Conservation (phyloP, 1,140 invertebrate species). For the Heliothis subflexa region DNA sequence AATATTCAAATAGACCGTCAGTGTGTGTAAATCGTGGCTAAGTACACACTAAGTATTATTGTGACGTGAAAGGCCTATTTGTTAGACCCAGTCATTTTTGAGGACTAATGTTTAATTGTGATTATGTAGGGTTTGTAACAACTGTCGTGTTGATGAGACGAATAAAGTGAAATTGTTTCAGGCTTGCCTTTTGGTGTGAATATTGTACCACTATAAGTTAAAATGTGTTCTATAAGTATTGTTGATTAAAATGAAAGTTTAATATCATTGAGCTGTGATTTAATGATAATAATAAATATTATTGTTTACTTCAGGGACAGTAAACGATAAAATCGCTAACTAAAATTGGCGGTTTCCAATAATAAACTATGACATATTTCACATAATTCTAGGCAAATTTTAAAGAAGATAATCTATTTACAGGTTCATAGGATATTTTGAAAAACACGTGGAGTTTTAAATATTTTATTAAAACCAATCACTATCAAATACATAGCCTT, state of each 20-base stretch:
- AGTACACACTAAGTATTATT: conserved; percentile 30
- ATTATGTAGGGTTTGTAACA: neutral
- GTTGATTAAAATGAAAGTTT: too few relatives aligned
- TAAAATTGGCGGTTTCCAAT: too few relatives aligned
- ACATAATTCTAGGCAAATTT: too few relatives aligned
- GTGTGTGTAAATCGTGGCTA: conserved; percentile 22
- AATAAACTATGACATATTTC: too few relatives aligned
- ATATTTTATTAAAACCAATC: conserved; percentile 49
- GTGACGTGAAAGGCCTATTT: conserved; percentile 17
- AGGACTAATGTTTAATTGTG: neutral
- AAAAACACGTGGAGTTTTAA: conserved; percentile 12
- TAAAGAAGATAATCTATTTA: neutral
- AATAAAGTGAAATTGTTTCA: too few relatives aligned
- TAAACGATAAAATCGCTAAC: too few relatives aligned
- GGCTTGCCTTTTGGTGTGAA: neutral
- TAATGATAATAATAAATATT: too few relatives aligned
- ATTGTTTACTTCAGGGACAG: too few relatives aligned
- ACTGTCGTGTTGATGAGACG: neutral
- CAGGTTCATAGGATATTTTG: neutral
- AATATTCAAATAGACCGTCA: conserved; percentile 32
- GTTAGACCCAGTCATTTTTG: conserved; percentile 5
- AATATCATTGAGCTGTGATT: too few relatives aligned
- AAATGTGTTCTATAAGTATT: too few relatives aligned
- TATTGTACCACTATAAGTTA: neutral
- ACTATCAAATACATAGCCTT: conserved; percentile 55